Evolutionary conservation across 2,888 invertebrate species (phyloP), one percentile per base, ranked within the genome.

Genomic region (Hesperia comma): DNA sequence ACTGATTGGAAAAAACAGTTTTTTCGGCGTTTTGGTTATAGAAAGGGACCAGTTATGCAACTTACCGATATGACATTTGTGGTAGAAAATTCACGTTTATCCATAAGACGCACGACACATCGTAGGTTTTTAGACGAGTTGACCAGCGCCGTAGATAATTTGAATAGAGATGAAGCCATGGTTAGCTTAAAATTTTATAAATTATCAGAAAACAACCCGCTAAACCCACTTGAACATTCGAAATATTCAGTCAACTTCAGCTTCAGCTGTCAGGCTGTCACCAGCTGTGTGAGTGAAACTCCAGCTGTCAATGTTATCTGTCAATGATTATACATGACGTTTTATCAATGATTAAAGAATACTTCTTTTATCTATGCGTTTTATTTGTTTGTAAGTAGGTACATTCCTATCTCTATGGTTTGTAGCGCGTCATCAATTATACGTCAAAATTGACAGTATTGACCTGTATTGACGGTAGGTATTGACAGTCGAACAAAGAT

Each of bases 51-150:
- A 80, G 80, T 92, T 92, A 92, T 90, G 91, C 91, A 92, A 92
- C 92, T 90, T 89, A 92, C 92, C 85, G 84, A 79, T 68, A 74
- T 75, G 77, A 84, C 86, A 82, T 82, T 83, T 75, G 90, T 85
- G 32, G 92, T 91, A 3, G 86, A 84, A 70, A 92, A 82, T 72
- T 85, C 81, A 67, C 81, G 75, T 72, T 86, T 85, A 67, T 89
- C 76, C 56, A 85, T 76, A n/a, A 87, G 74, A 19, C 79, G 79
- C 26, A 88, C 80, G 21, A 87, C 78, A 67, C 84, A 83, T 68
- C 87, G 80, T 17, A 85, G 74, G 70, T 88, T 90, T 70, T 82
- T 88, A 0, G 88, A 82, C 2, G 85, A 79, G 61, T 81, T 85
- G 5, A 82, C 41, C 58, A 89, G 37, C 2, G 78, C 76, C 43